Evolutionary conservation across 2,797 vertebrate genomes (phyloP).

Genomic region (Dromococcyx pavoninus): DNA sequence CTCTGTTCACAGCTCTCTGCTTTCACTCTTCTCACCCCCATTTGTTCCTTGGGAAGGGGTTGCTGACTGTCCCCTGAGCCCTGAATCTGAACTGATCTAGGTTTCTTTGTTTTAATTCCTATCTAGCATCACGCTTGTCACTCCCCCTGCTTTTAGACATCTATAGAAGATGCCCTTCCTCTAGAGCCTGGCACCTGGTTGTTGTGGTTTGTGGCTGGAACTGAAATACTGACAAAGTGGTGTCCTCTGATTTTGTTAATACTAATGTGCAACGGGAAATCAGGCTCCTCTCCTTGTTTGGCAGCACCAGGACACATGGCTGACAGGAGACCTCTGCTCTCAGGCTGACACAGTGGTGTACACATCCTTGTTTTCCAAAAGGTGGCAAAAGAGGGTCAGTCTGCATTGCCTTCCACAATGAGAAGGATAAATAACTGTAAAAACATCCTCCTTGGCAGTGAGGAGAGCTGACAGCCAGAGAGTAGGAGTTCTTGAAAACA

Average conservation of each 20-base stretch:
- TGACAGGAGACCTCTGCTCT: background rate
- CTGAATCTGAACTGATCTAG: background rate
- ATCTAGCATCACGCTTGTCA: rapidly evolving
- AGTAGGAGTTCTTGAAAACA: background rate
- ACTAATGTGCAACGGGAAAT: background rate
- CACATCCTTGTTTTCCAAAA: background rate
- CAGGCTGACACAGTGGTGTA: background rate
- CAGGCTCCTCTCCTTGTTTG: background rate
- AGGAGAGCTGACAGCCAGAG: background rate
- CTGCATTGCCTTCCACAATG: background rate
- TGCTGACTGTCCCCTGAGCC: background rate
- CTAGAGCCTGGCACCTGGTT: background rate
- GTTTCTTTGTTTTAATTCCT: background rate
- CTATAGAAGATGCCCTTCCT: background rate
- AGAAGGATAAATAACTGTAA: background rate
- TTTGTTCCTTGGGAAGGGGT: background rate
- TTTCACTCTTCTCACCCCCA: background rate
- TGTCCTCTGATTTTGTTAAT: background rate
- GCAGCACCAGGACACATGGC: background rate
- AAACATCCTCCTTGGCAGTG: background rate
- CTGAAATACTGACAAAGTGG: background rate
- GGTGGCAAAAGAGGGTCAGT: background rate
- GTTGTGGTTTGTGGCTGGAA: background rate
- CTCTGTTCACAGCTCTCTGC: background rate
- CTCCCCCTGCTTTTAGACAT: background rate